Base-by-base conservation (phyloP, 2,888 invertebrate species). In the Eugnorisma glareosa region DNA sequence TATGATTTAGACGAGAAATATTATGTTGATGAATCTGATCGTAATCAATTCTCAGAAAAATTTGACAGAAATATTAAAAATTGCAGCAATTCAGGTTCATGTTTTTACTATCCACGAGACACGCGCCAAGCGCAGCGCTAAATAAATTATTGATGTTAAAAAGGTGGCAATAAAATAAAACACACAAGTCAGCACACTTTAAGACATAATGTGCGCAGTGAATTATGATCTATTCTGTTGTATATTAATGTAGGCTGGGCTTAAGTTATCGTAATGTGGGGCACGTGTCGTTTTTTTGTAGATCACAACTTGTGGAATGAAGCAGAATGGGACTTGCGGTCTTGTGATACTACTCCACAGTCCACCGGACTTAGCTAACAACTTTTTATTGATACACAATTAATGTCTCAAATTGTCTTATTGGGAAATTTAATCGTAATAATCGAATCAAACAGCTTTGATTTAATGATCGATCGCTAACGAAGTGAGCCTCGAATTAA, bases 201-300 rank as follows among this genome's bases (percentile, higher is more conserved):
- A n/a, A 73, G 61, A 86, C 82, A 73, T 77, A 84, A 86, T 79
- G 72, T 86, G 73, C 31, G 72, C 63, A 76, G 67, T 84, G 85
- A 86, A 73, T 84, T 86, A 84, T 86, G 75, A 84, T 86, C 79
- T 76, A 86, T 78, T 80, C 75, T 76, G 78, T 79, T 73, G 73
- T 82, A 84, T 84, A 86, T 82, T 84, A 82, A 82, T 84, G 70
- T 64, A 74, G 74, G 72, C 66, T 78, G 73, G 64, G 43, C 76
- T 80, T 80, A 86, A 86, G 78, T 77, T 84, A 86, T 86, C 78
- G 69, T 83, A 83, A 86, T 86, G 79, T 86, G 76, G 80, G 75
- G 87, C 87, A 86, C 86, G 87, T 82, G 86, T 85, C 75, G 54
- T 67, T 85, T 86, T 86, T 86, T 86, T 86, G 80, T 77, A 66